Percentiles rank a stretch among this genome's conserved stretches.
phyloP scores from a whole-genome alignment of 2,888 invertebrate genomes.

The Tenthredo amoena region DNA sequence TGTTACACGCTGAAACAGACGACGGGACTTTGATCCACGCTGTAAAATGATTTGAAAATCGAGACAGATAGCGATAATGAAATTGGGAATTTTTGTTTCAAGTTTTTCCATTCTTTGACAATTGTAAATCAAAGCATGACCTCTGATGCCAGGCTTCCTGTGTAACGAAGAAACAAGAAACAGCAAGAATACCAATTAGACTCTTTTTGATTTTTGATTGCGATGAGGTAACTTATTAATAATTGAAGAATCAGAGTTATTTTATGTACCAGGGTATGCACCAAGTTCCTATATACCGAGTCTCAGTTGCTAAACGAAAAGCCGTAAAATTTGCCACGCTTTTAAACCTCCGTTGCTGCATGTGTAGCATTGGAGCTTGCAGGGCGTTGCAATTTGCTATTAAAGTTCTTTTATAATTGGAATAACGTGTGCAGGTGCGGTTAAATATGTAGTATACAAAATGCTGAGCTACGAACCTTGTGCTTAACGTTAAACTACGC shows the following conservation, averaged over 20 bases:
- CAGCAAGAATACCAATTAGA: not conserved
- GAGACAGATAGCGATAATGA: too few relatives aligned
- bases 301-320: constrained; percentile 28
- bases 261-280: not conserved
- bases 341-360: constrained; percentile 18
- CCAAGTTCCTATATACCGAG: not conserved
- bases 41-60: not conserved
- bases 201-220: not conserved
- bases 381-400: constrained; percentile 17
- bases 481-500: not conserved
- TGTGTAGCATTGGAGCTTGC: not conserved
- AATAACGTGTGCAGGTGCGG: constrained; percentile 46
- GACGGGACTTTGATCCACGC: not conserved
- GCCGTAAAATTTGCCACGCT: constrained; percentile 48
- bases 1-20: not conserved
- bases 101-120: not conserved
- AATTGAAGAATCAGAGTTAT: not conserved
- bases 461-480: constrained; percentile 19
- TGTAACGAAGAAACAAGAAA: not conserved
- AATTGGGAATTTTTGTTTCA: not conserved
- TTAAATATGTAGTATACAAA: constrained; percentile 39
- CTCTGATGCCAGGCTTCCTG: not conserved
- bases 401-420: constrained; percentile 46
- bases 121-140: not conserved
- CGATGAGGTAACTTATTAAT: not conserved